These are phyloP conservation scores for Portevinia maculata DNA, from an alignment of 2,888 invertebrate species.

Conservation along the genomic window DNA sequence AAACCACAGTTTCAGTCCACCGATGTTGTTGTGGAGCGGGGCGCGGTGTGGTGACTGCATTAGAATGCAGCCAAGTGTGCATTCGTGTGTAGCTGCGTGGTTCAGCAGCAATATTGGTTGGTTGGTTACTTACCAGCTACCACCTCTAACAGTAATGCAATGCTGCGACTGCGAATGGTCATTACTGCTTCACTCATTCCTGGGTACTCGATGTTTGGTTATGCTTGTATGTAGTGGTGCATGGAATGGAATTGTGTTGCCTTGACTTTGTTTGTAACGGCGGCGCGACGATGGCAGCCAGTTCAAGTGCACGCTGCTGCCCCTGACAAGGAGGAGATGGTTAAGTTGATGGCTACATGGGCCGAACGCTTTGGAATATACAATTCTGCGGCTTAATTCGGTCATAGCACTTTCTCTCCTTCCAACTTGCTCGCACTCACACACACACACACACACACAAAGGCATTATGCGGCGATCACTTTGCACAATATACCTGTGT, in stretches of 20 bases:
- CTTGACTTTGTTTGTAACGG: conserved; percentile 58
- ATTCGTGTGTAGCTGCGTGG: conserved; percentile 10
- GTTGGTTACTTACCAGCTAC: not conserved
- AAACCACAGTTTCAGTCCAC: conserved; percentile 17
- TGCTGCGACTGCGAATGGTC: not conserved
- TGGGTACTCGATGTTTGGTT: not conserved
- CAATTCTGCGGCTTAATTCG: conserved; percentile 37
- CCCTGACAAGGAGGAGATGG: not conserved
- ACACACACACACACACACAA: not conserved
- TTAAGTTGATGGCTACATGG: conserved; percentile 21
- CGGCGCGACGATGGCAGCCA: conserved; percentile 18
- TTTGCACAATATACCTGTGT: not conserved
- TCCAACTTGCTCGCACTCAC: not conserved
- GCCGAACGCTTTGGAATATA: conserved; percentile 21
- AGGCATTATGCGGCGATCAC: too few relatives aligned
- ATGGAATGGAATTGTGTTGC: conserved; percentile 27
- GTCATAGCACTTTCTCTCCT: conserved; percentile 56
- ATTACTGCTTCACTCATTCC: not conserved
- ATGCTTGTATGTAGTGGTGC: not conserved
- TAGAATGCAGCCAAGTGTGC: conserved; percentile 28
- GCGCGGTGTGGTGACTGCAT: conserved; percentile 1
- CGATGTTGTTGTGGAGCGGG: not conserved
- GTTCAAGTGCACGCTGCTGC: conserved; percentile 48
- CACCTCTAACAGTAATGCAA: conserved; percentile 9
- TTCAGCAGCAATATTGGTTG: not conserved